Conservation (phyloP, 2,888 invertebrate genomes). For the Amiota communis region DNA sequence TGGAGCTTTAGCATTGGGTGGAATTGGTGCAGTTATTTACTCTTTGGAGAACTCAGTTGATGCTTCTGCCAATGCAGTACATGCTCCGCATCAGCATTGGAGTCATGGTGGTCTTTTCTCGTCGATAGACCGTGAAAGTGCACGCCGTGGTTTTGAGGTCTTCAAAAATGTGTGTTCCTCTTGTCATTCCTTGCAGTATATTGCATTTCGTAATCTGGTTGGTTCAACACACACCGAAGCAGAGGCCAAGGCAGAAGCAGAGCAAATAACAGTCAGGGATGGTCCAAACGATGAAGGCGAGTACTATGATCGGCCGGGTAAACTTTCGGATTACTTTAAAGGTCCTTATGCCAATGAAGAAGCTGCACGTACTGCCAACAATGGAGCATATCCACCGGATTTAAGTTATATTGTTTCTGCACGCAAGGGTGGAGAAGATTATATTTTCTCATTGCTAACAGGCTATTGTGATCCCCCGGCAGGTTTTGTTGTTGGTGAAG, state of each 20-base stretch:
- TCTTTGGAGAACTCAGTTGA: constrained; percentile 89
- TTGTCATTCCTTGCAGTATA: constrained; percentile 94
- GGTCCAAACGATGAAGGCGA: constrained; percentile 91
- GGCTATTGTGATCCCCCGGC: constrained; percentile 97
- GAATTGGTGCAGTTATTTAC: constrained; percentile 85
- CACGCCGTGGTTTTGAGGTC: constrained; percentile 93
- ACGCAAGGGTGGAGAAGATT: constrained; percentile 95
- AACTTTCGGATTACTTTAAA: constrained; percentile 92
- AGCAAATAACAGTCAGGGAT: constrained; percentile 82
- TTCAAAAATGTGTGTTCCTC: constrained; percentile 99
- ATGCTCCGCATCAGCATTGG: constrained; percentile 89
- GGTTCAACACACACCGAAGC: constrained; percentile 92
- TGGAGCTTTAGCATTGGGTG: constrained; percentile 87
- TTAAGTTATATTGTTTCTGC: constrained; percentile 89
- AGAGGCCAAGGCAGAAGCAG: constrained; percentile 97
- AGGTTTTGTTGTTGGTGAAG: constrained; percentile 88
- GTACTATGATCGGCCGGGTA: constrained; percentile 94
- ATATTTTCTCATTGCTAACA: constrained; percentile 94
- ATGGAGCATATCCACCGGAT: constrained; percentile 97
- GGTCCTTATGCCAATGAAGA: constrained; percentile 96
- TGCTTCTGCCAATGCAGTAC: constrained; percentile 85
- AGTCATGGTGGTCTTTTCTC: constrained; percentile 83
- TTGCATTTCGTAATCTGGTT: constrained; percentile 93
- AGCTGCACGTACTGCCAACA: constrained; percentile 96
- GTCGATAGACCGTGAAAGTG: constrained; percentile 89